phyloP scores from a whole-genome alignment of 2,113 vertebrate species.

The Anolis sagrei region DNA sequence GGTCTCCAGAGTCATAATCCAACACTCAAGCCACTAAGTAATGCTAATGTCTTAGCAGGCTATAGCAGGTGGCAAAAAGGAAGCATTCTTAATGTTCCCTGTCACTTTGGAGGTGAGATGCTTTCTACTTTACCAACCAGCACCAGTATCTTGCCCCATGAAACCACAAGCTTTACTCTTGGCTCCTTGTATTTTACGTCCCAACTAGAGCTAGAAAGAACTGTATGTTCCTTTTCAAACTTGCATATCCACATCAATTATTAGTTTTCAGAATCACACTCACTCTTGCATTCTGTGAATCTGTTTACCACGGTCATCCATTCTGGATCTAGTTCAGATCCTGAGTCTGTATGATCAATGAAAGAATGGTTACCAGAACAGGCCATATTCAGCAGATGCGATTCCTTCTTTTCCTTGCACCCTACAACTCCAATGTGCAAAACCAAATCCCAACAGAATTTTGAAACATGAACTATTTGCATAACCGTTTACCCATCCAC shows the following conservation, averaged over 20 bases:
- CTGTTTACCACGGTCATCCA: background rate
- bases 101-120: background rate
- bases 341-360: background rate
- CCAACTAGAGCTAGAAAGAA: background rate
- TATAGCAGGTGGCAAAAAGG: background rate
- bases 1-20: too few species aligned
- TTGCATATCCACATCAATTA: background rate
- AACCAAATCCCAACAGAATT: background rate
- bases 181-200: background rate
- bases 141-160: too few species aligned
- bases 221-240: background rate
- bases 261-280: background rate
- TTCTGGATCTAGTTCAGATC: background rate
- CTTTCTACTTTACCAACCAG: background rate
- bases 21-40: too few species aligned
- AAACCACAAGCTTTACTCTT: background rate
- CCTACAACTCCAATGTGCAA: background rate
- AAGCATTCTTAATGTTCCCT: background rate
- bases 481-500: constrained; percentile 1
- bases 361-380: background rate
- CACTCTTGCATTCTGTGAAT: background rate
- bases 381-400: background rate
- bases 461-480: background rate
- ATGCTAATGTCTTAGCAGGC: too few species aligned
- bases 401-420: background rate